Evolutionary conservation across 2,113 vertebrate species (phyloP), one percentile per base, ranked within the genome.

Genomic region (Ophiodon elongatus): DNA sequence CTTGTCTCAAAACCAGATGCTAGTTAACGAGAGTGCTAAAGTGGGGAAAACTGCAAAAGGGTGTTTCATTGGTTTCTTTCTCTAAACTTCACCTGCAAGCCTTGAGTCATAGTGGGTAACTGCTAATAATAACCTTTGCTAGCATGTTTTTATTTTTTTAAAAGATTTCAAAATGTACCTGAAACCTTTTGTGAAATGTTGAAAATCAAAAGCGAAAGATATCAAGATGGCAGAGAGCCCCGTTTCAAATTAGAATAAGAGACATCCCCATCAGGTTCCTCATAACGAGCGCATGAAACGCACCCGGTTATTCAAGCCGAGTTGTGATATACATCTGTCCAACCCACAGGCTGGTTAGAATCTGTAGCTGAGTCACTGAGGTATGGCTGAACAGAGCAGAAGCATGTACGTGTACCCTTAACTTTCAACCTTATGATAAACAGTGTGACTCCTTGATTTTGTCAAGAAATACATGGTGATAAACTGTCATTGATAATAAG

Each of bases 181-280:
- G 33, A 62, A 82, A 74, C 39, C 50, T 10, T 37, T 9, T 21
- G 60, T 39, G 54, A 50, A 29, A 39, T 31, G 31, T 39, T 68
- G 11, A 50, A 74, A 67, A 75, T 43, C 63, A 62, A 77, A 71
- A 83, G 39, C 8, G 60, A 72, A 72, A 73, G 31, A 73, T n/a
- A 37, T 27, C 54, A 52, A 23, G 3, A 56, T 21, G 35, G 17
- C 4, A 29, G 19, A 39, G 1, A 33, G n/a, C 2, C 2, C 11
- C 0, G 29, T 63, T 54, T 54, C 72, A 70, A 25, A 25, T 70
- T 15, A 71, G 73, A 56, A 19, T 17, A 15, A 4, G 15, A 25
- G 15, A 35, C 52, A 60, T 23, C 27, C 8, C n/a, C 7, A 37
- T 23, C 9, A 11, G 23, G 65, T 63, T 60, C 31, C 33, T 63